phyloP scores from a whole-genome alignment of 1,140 invertebrate genomes.

The Palaemon carinicauda region DNA sequence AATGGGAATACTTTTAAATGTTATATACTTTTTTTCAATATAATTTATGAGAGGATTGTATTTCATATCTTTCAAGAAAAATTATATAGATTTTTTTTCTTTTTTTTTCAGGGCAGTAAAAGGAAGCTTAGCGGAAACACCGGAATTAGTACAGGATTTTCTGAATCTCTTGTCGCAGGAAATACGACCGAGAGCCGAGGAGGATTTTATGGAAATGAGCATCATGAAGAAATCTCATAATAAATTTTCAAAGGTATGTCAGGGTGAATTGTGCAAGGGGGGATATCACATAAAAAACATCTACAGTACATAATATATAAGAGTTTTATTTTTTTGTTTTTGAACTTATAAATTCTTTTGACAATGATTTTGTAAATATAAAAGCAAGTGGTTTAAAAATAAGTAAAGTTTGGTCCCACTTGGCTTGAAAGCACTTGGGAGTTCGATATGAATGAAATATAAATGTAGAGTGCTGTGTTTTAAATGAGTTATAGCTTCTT shows the following conservation, averaged over 20 bases:
- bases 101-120: constrained; percentile 75
- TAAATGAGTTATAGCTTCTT: too few relatives aligned
- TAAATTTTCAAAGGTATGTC: constrained; percentile 21
- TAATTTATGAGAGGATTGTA: neutral
- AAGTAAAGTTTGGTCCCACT: too few relatives aligned
- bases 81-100: neutral
- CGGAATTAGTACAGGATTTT: constrained; percentile 81
- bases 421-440: too few relatives aligned
- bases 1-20: neutral
- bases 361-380: too few relatives aligned
- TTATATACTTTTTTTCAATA: neutral
- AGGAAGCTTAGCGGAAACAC: constrained; percentile 84
- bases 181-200: constrained; percentile 72
- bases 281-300: neutral
- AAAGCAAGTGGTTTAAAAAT: too few relatives aligned
- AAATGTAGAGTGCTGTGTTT: too few relatives aligned
- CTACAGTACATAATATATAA: too few relatives aligned
- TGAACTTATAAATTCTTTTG: too few relatives aligned
- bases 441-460: too few relatives aligned
- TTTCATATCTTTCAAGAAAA: neutral
- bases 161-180: constrained; percentile 79
- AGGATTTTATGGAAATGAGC: constrained; percentile 79
- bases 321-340: too few relatives aligned
- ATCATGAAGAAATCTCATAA: constrained; percentile 73
- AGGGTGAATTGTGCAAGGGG: neutral